These are phyloP conservation scores for Rotaria socialis DNA, from an alignment of 2,888 invertebrate species.

Conservation along the genomic window DNA sequence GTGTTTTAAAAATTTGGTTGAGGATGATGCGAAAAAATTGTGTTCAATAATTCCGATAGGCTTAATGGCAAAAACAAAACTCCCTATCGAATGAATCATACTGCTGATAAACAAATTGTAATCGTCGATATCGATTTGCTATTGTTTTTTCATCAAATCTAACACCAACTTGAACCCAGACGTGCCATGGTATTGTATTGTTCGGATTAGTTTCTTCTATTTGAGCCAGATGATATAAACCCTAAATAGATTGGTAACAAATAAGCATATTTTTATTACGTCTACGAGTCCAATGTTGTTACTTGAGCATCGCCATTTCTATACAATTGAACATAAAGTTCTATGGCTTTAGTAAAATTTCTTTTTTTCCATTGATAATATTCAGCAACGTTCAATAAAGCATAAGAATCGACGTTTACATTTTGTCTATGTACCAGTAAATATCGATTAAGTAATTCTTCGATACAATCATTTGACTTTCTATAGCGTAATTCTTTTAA, in stretches of 20 bases:
- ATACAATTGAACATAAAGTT: not conserved
- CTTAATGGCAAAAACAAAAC: not conserved
- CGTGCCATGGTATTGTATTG: not conserved
- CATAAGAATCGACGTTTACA: not conserved
- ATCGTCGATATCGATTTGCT: slow-evolving; percentile 15
- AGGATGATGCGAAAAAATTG: too few species aligned
- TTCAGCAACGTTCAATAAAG: not conserved
- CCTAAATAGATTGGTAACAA: not conserved
- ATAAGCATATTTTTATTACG: not conserved
- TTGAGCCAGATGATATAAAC: slow-evolving; percentile 30
- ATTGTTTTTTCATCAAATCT: not conserved
- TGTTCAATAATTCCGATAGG: too few species aligned
- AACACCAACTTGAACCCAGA: not conserved
- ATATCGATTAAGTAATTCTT: not conserved
- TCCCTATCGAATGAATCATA: not conserved
- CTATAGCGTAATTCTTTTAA: slow-evolving; percentile 47
- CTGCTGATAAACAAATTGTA: not conserved
- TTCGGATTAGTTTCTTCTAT: not conserved
- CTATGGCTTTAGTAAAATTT: not conserved
- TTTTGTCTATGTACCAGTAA: not conserved
- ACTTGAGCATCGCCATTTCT: not conserved
- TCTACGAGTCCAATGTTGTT: not conserved
- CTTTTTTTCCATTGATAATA: not conserved
- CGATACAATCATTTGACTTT: not conserved
- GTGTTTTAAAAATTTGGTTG: too few species aligned